Evolutionary conservation across 2,888 invertebrate species (phyloP).

Genomic region (Gymnoscelis rufifasciata): DNA sequence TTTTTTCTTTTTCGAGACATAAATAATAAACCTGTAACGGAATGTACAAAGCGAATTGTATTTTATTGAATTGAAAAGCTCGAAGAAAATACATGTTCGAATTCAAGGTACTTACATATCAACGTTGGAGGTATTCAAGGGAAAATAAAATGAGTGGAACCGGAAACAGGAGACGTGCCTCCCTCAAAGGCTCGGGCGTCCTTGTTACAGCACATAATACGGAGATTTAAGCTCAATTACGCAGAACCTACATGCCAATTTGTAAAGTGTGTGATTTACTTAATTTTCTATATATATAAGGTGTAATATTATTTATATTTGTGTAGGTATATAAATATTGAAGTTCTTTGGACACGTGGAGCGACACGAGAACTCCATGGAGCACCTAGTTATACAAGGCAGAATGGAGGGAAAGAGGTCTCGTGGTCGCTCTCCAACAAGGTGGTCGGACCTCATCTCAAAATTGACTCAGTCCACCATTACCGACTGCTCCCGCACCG

Average conservation of each 20-base stretch:
- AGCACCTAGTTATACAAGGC: too few relatives aligned
- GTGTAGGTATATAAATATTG: too few relatives aligned
- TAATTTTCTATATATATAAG: too few relatives aligned
- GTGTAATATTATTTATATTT: neutral
- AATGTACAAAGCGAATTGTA: neutral
- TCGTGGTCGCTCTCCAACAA: too few relatives aligned
- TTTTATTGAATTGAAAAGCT: neutral
- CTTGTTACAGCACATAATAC: conserved; percentile 10
- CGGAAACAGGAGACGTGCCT: conserved; percentile 17
- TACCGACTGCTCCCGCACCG: too few relatives aligned
- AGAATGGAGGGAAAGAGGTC: too few relatives aligned
- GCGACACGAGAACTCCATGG: too few relatives aligned
- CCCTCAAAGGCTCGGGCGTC: conserved; percentile 11
- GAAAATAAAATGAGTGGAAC: conserved; percentile 8
- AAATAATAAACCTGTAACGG: too few relatives aligned
- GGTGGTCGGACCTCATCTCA: too few relatives aligned
- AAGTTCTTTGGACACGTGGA: too few relatives aligned
- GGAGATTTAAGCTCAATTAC: conserved; percentile 28
- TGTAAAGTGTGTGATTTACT: neutral
- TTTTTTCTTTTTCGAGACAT: too few relatives aligned
- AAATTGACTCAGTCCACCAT: too few relatives aligned
- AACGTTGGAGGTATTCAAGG: neutral
- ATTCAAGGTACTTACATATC: neutral
- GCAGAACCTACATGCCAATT: conserved; percentile 2
- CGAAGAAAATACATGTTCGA: neutral